phyloP scores from a whole-genome alignment of 2,888 invertebrate genomes.

The Andricus curvator region DNA sequence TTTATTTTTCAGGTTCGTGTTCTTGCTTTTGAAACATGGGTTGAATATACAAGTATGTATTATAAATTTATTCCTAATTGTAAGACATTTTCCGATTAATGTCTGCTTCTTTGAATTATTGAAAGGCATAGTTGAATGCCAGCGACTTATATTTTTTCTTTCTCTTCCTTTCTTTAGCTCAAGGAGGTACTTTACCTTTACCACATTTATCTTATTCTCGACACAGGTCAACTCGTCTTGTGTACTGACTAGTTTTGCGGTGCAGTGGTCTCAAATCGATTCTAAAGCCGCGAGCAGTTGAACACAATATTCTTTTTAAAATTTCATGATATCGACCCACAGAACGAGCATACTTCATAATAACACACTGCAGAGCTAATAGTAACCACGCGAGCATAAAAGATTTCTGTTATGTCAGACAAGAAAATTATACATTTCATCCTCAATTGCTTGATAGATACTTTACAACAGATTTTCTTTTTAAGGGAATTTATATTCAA shows the following conservation, averaged over 20 bases:
- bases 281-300: conserved; percentile 8
- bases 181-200: conserved; percentile 17
- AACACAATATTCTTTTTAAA: conserved; percentile 14
- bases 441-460: background rate
- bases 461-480: background rate
- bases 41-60: background rate
- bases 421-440: background rate
- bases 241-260: conserved; percentile 22
- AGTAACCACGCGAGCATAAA: conserved; percentile 28
- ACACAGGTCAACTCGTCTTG: conserved; percentile 34
- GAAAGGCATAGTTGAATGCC: conserved; percentile 18
- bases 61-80: background rate
- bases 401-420: conserved; percentile 4
- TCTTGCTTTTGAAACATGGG: background rate
- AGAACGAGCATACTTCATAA: conserved; percentile 19
- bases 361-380: conserved; percentile 16
- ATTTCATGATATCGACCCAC: conserved; percentile 35
- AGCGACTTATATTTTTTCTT: conserved; percentile 6
- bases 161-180: conserved; percentile 6
- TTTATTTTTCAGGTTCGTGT: conserved; percentile 3
- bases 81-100: background rate
- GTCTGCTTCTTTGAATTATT: background rate
- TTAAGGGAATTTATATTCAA: background rate
- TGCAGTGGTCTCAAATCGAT: conserved; percentile 35
- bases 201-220: conserved; percentile 37